phyloP scores from a whole-genome alignment of 2,888 invertebrate species.

The Diplolepis rosae region DNA sequence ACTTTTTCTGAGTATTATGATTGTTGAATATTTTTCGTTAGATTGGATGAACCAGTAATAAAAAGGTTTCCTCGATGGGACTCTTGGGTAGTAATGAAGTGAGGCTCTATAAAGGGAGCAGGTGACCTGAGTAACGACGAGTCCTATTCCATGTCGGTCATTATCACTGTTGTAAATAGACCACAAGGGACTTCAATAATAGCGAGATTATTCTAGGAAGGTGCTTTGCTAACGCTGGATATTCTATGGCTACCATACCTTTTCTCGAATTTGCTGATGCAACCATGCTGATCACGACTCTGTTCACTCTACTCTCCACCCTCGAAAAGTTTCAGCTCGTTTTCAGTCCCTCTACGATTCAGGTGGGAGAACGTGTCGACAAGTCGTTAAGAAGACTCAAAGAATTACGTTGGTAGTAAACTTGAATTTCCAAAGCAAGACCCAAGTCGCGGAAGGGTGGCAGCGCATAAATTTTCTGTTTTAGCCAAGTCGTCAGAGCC shows the following conservation, averaged over 20 bases:
- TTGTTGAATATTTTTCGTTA: no score
- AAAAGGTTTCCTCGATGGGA: background rate
- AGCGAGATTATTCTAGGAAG: slow-evolving; percentile 46
- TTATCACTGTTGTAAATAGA: slow-evolving; percentile 46
- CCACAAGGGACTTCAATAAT: slow-evolving; percentile 44
- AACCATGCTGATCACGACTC: slow-evolving; percentile 48
- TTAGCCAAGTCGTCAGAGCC: slow-evolving; percentile 8
- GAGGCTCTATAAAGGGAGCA: slow-evolving; percentile 37
- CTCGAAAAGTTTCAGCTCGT: slow-evolving; percentile 42
- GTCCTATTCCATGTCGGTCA: slow-evolving; percentile 38
- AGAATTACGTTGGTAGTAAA: slow-evolving; percentile 37
- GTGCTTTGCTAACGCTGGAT: slow-evolving; percentile 35
- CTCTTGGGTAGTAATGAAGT: slow-evolving; percentile 22
- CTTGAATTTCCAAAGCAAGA: slow-evolving; percentile 29
- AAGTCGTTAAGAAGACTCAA: slow-evolving; percentile 28
- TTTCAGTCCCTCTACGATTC: slow-evolving; percentile 38
- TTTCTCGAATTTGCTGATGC: slow-evolving; percentile 42
- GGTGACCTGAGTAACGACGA: slow-evolving; percentile 31
- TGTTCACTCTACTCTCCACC: slow-evolving; percentile 45
- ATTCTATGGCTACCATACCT: slow-evolving; percentile 39
- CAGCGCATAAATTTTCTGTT: slow-evolving; percentile 26
- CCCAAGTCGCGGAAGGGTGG: slow-evolving; percentile 19
- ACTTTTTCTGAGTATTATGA: no score
- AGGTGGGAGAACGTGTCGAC: slow-evolving; percentile 27
- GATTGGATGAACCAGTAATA: background rate